These are phyloP conservation scores for Lampris incognitus DNA, from an alignment of 2,113 vertebrate genomes.

Conservation along the genomic window DNA sequence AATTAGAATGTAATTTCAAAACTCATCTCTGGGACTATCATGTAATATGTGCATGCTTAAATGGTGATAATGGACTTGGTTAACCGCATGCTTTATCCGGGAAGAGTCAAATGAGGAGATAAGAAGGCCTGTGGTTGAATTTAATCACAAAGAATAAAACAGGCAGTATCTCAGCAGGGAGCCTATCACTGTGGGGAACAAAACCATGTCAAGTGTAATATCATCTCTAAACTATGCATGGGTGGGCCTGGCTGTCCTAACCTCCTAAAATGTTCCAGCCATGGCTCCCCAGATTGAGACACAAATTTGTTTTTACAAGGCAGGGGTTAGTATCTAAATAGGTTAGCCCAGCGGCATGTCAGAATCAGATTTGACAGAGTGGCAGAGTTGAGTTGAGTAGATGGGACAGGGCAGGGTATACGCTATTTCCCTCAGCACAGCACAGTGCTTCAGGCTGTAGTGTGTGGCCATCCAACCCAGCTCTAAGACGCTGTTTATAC, in stretches of 20 bases:
- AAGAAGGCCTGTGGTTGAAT: constrained; percentile 44
- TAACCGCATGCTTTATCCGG: constrained; percentile 52
- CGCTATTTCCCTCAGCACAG: constrained; percentile 30
- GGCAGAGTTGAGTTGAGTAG: constrained; percentile 18
- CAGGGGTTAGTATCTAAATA: constrained; percentile 66
- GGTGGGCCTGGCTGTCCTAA: constrained; percentile 19
- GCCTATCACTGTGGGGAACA: constrained; percentile 45
- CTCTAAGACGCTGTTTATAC: neutral
- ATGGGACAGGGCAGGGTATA: constrained; percentile 30
- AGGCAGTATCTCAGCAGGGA: constrained; percentile 44
- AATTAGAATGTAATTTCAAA: constrained; percentile 31
- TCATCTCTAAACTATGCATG: constrained; percentile 32
- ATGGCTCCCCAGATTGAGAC: constrained; percentile 28
- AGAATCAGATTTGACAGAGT: constrained; percentile 16
- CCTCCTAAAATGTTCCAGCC: constrained; percentile 20
- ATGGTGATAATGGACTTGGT: constrained; percentile 65
- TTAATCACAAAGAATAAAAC: constrained; percentile 59
- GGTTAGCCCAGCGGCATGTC: constrained; percentile 43
- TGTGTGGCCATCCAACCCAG: constrained; percentile 4
- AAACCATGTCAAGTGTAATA: constrained; percentile 56
- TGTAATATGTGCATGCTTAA: constrained; percentile 41
- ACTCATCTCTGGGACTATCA: constrained; percentile 48
- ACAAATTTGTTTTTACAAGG: constrained; percentile 55
- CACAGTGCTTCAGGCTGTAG: neutral
- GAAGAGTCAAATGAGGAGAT: constrained; percentile 47